Percentiles rank a stretch among this genome's conserved stretches.
phyloP scores from a whole-genome alignment of 2,797 vertebrate genomes.

The Tarsius wallacei region DNA sequence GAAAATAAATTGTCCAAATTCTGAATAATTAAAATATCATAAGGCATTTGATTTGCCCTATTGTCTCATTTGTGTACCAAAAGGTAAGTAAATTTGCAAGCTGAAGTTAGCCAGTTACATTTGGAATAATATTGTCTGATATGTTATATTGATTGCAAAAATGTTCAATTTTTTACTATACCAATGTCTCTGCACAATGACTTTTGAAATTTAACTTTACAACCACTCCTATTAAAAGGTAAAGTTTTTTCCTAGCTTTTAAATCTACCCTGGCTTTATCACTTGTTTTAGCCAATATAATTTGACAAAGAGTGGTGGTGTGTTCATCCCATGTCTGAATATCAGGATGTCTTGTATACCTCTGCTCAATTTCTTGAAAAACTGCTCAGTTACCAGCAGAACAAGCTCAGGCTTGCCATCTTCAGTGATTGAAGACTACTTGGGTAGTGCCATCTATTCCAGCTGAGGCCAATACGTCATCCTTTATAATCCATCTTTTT shows the following conservation, averaged over 20 bases:
- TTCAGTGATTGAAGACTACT: neutral
- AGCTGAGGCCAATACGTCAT: neutral
- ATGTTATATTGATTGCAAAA: neutral
- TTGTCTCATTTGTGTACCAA: neutral
- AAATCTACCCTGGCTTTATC: neutral
- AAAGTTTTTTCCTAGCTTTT: neutral
- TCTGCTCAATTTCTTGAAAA: neutral
- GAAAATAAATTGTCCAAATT: neutral
- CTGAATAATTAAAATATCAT: neutral
- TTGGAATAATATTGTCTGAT: neutral
- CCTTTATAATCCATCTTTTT: neutral
- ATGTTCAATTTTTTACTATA: neutral
- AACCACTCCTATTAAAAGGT: neutral
- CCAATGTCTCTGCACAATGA: neutral
- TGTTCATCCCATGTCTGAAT: neutral
- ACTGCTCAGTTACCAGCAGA: neutral
- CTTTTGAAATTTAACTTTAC: constrained; percentile 1
- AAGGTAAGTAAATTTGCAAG: neutral
- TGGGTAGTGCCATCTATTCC: neutral
- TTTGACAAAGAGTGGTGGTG: neutral
- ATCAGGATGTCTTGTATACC: neutral
- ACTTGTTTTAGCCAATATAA: neutral
- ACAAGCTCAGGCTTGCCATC: neutral
- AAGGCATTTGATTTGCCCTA: neutral
- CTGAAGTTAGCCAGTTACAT: neutral